A percentile compares a stretch with the other conserved stretches of the same genome.
Conservation (phyloP, 2,113 vertebrate species). For the Tinamus guttatus region DNA sequence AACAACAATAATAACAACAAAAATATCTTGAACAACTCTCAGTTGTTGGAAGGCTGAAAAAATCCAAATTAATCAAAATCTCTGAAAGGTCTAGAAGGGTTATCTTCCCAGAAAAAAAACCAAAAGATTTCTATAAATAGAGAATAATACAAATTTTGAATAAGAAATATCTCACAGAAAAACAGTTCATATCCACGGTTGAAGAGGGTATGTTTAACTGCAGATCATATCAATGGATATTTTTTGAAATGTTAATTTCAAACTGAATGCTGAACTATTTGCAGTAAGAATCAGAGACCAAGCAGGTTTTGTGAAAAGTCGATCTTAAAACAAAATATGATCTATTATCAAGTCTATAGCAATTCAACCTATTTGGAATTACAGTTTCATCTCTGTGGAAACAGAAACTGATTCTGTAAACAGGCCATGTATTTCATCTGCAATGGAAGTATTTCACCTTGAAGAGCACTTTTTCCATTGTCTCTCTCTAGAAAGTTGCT, state of each 20-base stretch:
- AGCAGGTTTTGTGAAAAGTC: background rate
- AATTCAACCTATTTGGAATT: background rate
- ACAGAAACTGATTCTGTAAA: background rate
- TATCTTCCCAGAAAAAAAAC: background rate
- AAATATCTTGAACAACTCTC: background rate
- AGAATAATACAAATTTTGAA: background rate
- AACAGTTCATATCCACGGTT: background rate
- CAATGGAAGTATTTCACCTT: constrained; percentile 7
- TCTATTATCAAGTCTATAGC: background rate
- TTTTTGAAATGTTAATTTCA: background rate
- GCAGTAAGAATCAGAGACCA: background rate
- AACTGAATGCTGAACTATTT: background rate
- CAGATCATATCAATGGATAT: background rate
- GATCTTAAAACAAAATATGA: background rate
- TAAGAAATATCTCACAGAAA: background rate
- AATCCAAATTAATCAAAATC: background rate
- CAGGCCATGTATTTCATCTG: background rate
- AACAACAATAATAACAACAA: background rate
- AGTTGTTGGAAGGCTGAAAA: background rate
- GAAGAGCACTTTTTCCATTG: background rate
- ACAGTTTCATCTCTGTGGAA: background rate
- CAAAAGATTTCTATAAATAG: background rate
- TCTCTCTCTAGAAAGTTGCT: background rate
- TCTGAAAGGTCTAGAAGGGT: background rate
- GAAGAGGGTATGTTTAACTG: background rate